These are phyloP conservation scores for Euborellia annulipes DNA, from an alignment of 1,140 invertebrate genomes.

Conservation along the genomic window DNA sequence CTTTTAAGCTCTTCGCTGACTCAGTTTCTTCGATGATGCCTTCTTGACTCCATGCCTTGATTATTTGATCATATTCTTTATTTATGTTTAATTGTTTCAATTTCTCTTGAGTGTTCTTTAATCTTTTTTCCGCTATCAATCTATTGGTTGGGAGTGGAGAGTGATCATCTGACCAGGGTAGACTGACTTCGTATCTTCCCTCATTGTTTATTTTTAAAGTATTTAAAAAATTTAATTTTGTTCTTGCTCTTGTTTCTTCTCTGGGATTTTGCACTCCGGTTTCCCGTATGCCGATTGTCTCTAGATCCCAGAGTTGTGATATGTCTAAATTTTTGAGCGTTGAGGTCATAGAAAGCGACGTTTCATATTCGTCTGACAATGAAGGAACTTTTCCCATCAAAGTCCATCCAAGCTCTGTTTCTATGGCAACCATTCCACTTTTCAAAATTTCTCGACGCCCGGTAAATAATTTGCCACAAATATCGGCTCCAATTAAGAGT, in stretches of 20 bases:
- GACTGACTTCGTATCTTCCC: conserved; percentile 18
- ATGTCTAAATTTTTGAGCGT: conserved; percentile 13
- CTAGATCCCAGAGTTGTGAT: conserved; percentile 23
- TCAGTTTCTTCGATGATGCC: conserved; percentile 20
- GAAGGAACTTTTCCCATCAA: conserved; percentile 18
- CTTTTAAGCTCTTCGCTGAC: conserved; percentile 11
- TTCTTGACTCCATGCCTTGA: conserved; percentile 18
- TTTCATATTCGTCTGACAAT: conserved; percentile 13
- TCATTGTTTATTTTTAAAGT: conserved; percentile 17
- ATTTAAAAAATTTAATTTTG: conserved; percentile 16
- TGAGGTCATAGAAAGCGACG: conserved; percentile 9
- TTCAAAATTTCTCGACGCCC: conserved; percentile 14
- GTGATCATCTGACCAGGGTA: conserved; percentile 21
- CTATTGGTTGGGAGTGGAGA: conserved; percentile 15
- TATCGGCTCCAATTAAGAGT: conserved; percentile 19
- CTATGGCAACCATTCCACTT: conserved; percentile 20
- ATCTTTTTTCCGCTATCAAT: conserved; percentile 13
- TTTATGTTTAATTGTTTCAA: conserved; percentile 14
- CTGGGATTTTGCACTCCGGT: conserved; percentile 17
- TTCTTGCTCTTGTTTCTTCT: conserved; percentile 15
- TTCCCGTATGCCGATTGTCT: conserved; percentile 24
- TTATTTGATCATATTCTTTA: conserved; percentile 20
- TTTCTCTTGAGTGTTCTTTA: conserved; percentile 13
- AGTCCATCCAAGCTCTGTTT: conserved; percentile 23
- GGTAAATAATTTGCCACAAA: conserved; percentile 20